These are phyloP conservation scores for Xestia c-nigrum DNA, from an alignment of 2,888 invertebrate genomes.

Conservation along the genomic window DNA sequence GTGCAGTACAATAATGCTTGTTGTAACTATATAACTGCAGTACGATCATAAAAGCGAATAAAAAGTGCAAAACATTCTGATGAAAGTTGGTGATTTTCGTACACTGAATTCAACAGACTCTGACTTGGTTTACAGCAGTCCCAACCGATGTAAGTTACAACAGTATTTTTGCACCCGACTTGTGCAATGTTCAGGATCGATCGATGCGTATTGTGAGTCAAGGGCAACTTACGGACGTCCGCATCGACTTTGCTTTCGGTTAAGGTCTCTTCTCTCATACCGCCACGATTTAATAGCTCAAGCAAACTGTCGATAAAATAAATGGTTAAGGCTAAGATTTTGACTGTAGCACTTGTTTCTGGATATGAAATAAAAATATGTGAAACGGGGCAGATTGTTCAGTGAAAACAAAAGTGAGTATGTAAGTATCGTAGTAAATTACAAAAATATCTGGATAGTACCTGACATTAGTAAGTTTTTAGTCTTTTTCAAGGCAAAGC, in stretches of 20 bases:
- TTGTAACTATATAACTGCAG: neutral
- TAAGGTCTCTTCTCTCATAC: neutral
- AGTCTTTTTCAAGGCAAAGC: neutral
- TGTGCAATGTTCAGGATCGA: slow-evolving; percentile 36
- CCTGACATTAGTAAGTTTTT: neutral
- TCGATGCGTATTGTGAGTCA: slow-evolving; percentile 32
- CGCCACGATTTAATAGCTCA: neutral
- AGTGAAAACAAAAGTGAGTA: neutral
- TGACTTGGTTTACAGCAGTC: neutral
- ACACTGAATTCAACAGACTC: neutral
- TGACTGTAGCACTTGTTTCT: neutral
- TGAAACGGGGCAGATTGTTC: neutral
- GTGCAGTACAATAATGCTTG: neutral
- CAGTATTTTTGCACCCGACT: slow-evolving; percentile 9
- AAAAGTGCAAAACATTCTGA: neutral
- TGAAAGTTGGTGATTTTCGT: neutral
- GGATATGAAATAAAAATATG: neutral
- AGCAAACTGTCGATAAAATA: slow-evolving; percentile 5
- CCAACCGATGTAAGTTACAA: neutral
- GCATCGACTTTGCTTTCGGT: slow-evolving; percentile 16
- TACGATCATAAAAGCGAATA: slow-evolving; percentile 10
- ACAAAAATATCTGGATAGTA: neutral
- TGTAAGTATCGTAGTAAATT: neutral
- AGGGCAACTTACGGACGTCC: slow-evolving; percentile 2
- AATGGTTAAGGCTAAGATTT: neutral